Evolutionary conservation across 2,888 invertebrate genomes (phyloP), one percentile per base, ranked within the genome.

Genomic region (Sinopyrophorus schimmeli): DNA sequence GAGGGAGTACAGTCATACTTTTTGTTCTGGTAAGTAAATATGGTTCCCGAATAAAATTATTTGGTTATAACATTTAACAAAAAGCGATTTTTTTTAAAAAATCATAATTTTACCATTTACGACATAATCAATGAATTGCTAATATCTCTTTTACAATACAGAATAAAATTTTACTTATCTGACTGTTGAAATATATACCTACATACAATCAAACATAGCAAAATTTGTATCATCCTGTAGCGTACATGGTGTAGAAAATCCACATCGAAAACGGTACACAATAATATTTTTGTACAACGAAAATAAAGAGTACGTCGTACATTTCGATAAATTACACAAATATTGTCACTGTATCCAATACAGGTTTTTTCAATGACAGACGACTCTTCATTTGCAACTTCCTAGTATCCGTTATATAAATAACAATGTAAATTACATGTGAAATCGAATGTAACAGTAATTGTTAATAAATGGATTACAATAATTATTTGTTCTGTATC

Each of bases 391-490:
- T 42, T 44, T 38, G 23, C 12, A 37, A n/a, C 21, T 15, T 49
- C 10, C 16, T 42, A 42, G 31, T 43, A 37, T 42, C 31, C 35
- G 30, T 49, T 38, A 42, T 32, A 14, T 24, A 35, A 47, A 34
- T 38, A 31, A 35, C 38, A 49, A 38, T 43, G 43, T 49, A 42
- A 44, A 39, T 32, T 50, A 50, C 35, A 50, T 50, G 50, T 50
- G 32, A 50, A 50, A 34, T 14, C 43, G 44, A 42, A 38, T 44
- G 44, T 48, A 50, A 50, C 58, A 54, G 58, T 61, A 57, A 61
- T 59, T 59, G 59, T 61, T 59, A 61, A 57, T 57, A 61, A 61
- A 58, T 60, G 56, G 55, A 60, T 59, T 61, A 61, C 58, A 39
- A 50, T 32, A n/a, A n/a, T n/a, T n/a, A n/a, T n/a, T n/a, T n/a